A percentile compares a stretch with the other conserved stretches of the same genome.
phyloP scores from a whole-genome alignment of 2,113 vertebrate species.

The Mustela nigripes region DNA sequence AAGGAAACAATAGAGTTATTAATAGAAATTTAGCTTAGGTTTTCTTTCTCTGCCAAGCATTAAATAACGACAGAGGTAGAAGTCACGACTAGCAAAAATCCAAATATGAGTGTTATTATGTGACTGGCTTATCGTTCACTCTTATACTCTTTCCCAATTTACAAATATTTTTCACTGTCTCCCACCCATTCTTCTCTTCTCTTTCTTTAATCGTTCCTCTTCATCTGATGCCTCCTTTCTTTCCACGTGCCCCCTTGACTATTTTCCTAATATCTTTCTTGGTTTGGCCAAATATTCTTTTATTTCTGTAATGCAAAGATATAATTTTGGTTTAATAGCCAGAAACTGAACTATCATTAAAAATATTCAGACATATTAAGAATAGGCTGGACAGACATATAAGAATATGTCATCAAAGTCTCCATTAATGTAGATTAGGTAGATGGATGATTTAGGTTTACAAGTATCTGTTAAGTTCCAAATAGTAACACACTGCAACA shows the following conservation, averaged over 20 bases:
- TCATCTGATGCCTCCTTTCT: neutral
- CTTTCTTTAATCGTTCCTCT: neutral
- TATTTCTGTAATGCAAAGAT: neutral
- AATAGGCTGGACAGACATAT: neutral
- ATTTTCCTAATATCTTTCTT: neutral
- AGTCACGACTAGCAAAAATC: neutral
- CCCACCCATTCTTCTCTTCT: neutral
- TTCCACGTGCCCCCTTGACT: neutral
- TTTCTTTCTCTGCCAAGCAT: neutral
- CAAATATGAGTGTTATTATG: neutral
- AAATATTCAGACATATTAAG: neutral
- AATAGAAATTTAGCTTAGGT: neutral
- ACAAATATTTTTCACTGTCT: neutral
- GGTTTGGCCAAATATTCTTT: neutral
- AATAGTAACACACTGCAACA: neutral
- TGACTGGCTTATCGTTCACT: neutral
- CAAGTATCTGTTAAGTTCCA: neutral
- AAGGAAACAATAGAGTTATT: constrained; percentile 10
- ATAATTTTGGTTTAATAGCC: neutral
- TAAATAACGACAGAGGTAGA: neutral
- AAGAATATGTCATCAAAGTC: neutral
- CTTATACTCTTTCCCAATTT: neutral
- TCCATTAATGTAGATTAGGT: neutral
- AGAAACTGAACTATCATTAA: neutral
- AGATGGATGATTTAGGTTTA: neutral